Evolutionary conservation across 2,797 vertebrate genomes (phyloP).

Genomic region (Anabas testudineus): DNA sequence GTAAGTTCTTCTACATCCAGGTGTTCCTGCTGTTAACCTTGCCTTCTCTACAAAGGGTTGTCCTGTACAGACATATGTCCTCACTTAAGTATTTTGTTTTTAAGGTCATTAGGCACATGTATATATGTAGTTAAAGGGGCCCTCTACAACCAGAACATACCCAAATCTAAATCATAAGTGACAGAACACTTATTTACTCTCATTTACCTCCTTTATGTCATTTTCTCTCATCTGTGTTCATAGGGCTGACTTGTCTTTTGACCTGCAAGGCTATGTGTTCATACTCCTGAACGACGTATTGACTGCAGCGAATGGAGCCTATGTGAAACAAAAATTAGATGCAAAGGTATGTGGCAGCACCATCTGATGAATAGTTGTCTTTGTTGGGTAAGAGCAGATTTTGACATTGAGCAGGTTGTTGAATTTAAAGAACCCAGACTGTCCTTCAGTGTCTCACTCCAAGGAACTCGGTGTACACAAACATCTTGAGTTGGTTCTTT

Average conservation of each 20-base stretch:
- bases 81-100: slow-evolving; percentile 9
- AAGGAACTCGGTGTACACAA: not conserved
- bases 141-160: not conserved
- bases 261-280: slow-evolving; percentile 95
- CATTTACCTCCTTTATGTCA: not conserved
- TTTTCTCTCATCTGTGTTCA: slow-evolving; percentile 2
- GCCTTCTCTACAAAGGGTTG: slow-evolving; percentile 52
- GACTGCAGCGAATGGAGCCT: slow-evolving; percentile 97
- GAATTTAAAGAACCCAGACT: slow-evolving; percentile 41
- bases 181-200: slow-evolving; percentile 6
- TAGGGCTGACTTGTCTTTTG: slow-evolving; percentile 96
- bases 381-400: slow-evolving; percentile 57
- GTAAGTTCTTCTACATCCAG: slow-evolving; percentile 77
- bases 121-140: slow-evolving; percentile 28
- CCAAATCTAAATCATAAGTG: slow-evolving; percentile 10
- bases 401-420: slow-evolving; percentile 45
- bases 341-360: slow-evolving; percentile 89
- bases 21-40: slow-evolving; percentile 44
- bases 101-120: slow-evolving; percentile 36
- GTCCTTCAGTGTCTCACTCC: slow-evolving; percentile 37
- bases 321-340: slow-evolving; percentile 97
- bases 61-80: slow-evolving; percentile 42
- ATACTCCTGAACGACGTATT: slow-evolving; percentile 95
- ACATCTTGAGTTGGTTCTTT: not conserved
- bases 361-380: slow-evolving; percentile 60